Conservation (phyloP, 2,113 vertebrate species). For the Brachyistius frenatus region DNA sequence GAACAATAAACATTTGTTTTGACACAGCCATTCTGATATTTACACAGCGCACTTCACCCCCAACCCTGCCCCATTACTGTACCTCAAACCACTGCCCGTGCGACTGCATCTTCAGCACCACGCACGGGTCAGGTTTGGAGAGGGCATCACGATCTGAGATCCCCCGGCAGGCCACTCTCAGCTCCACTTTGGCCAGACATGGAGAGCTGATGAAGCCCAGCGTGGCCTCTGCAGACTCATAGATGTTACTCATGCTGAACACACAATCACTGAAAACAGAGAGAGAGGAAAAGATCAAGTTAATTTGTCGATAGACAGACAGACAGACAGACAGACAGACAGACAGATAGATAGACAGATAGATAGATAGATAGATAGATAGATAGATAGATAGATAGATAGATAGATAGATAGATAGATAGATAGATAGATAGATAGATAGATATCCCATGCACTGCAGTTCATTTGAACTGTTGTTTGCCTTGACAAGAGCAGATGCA, state of each 20-base stretch:
- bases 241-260: slow-evolving; percentile 85
- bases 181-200: slow-evolving; percentile 90
- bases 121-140: slow-evolving; percentile 89
- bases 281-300: slow-evolving; percentile 9
- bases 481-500: slow-evolving; percentile 56
- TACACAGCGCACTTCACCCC: not conserved
- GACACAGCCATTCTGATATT: not conserved
- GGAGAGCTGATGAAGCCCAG: slow-evolving; percentile 89
- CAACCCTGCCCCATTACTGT: slow-evolving; percentile 9
- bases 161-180: slow-evolving; percentile 88
- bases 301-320: slow-evolving; percentile 16
- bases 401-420: slow-evolving; percentile 26
- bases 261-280: slow-evolving; percentile 58
- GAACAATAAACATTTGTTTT: slow-evolving; percentile 17
- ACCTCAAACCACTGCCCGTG: slow-evolving; percentile 93
- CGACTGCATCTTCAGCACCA: slow-evolving; percentile 89
- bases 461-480: slow-evolving; percentile 46
- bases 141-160: slow-evolving; percentile 88
- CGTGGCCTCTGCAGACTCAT: slow-evolving; percentile 86
- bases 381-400: slow-evolving; percentile 36
- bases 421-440: not conserved
- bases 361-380: slow-evolving; percentile 34
- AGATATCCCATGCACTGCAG: slow-evolving; percentile 32
- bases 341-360: slow-evolving; percentile 38
- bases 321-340: slow-evolving; percentile 27